phyloP scores from a whole-genome alignment of 1,140 invertebrate genomes.

The Dendrolimus kikuchii region DNA sequence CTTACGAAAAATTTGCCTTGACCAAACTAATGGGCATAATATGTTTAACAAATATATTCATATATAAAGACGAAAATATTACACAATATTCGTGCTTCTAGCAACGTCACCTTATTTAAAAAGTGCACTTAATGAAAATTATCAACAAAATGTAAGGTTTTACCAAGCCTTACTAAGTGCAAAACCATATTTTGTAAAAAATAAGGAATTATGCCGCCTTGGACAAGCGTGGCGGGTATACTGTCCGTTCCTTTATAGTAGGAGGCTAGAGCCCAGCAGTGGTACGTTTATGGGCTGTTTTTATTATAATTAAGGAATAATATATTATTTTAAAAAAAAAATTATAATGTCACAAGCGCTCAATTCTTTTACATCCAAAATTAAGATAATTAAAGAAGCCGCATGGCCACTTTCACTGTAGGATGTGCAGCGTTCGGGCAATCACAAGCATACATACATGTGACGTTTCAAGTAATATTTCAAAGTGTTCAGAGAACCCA shows the following conservation, averaged over 20 bases:
- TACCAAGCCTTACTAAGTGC: too few relatives aligned
- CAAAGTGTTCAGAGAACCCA: slow-evolving; percentile 9
- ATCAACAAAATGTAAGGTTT: too few relatives aligned
- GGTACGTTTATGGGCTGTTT: too few relatives aligned
- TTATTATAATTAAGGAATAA: too few relatives aligned
- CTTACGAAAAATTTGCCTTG: slow-evolving; percentile 54
- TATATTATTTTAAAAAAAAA: slow-evolving; percentile 7
- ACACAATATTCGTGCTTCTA: slow-evolving; percentile 39
- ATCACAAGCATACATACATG: slow-evolving; percentile 26
- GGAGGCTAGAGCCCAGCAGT: too few relatives aligned
- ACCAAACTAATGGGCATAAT: slow-evolving; percentile 51
- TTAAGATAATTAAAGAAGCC: slow-evolving; percentile 35
- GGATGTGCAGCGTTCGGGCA: slow-evolving; percentile 48
- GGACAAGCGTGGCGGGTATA: too few relatives aligned
- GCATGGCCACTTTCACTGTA: slow-evolving; percentile 58
- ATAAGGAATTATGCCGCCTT: too few relatives aligned
- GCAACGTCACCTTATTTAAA: slow-evolving; percentile 13
- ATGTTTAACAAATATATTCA: slow-evolving; percentile 55
- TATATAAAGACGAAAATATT: slow-evolving; percentile 39
- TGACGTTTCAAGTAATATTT: slow-evolving; percentile 31
- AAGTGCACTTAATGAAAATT: too few relatives aligned
- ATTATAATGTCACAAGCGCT: background rate
- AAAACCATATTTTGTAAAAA: too few relatives aligned
- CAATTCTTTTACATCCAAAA: slow-evolving; percentile 27
- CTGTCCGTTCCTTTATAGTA: too few relatives aligned